phyloP scores from a whole-genome alignment of 2,888 invertebrate genomes.

The Cheilosia vulpina region DNA sequence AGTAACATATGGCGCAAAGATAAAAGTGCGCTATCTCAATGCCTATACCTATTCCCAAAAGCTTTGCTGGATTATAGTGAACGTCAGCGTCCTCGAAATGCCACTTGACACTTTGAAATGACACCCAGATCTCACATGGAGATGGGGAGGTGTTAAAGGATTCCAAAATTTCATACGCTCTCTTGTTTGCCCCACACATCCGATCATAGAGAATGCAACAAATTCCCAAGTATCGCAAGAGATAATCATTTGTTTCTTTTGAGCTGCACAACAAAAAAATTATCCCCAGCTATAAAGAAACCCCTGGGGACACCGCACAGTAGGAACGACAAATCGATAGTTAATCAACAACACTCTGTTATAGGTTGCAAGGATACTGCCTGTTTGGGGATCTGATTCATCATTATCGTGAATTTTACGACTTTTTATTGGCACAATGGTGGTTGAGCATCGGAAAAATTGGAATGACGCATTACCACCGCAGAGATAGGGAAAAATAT shows the following conservation, averaged over 20 bases:
- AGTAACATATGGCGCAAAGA: constrained; percentile 65
- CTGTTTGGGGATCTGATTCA: constrained; percentile 60
- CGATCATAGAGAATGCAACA: constrained; percentile 55
- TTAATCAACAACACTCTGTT: constrained; percentile 71
- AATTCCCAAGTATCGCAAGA: constrained; percentile 54
- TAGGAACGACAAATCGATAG: constrained; percentile 72
- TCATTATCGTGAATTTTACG: constrained; percentile 57
- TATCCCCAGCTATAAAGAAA: neutral
- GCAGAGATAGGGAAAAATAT: constrained; percentile 56
- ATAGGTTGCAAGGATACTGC: constrained; percentile 61
- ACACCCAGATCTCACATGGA: neutral
- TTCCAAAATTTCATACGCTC: neutral
- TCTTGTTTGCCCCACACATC: neutral
- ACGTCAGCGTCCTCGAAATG: constrained; percentile 45
- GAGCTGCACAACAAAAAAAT: neutral
- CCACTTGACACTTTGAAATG: constrained; percentile 56
- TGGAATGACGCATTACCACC: constrained; percentile 69
- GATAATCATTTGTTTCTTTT: constrained; percentile 55
- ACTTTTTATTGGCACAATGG: constrained; percentile 54
- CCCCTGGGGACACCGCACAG: constrained; percentile 20
- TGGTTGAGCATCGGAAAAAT: constrained; percentile 43
- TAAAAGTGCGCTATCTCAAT: constrained; percentile 28
- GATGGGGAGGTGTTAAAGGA: constrained; percentile 38
- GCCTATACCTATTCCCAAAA: constrained; percentile 19
- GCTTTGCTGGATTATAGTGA: constrained; percentile 8